phyloP scores from a whole-genome alignment of 1,140 invertebrate genomes.

The Bombus polaris region DNA sequence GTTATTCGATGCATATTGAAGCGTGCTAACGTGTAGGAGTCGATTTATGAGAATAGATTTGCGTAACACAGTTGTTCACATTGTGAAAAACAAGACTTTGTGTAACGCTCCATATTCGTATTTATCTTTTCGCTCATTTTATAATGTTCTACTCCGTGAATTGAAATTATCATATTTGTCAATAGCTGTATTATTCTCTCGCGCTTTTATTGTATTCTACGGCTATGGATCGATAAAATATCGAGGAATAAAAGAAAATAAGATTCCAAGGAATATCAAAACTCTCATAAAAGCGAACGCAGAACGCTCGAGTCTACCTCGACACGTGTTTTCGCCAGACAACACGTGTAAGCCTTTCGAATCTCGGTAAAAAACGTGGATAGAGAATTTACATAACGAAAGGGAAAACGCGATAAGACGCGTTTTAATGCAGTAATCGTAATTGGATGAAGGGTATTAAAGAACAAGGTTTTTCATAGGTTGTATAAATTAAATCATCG shows the following conservation, averaged over 20 bases:
- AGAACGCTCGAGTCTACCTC: no score
- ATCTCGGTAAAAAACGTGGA: neutral
- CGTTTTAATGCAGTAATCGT: constrained; percentile 1
- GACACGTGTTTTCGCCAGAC: neutral
- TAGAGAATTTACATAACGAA: constrained; percentile 34
- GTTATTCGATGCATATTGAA: neutral
- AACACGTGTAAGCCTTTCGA: neutral
- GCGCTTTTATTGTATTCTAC: no score
- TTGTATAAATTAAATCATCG: constrained; percentile 39
- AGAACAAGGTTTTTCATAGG: constrained; percentile 29
- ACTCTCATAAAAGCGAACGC: no score
- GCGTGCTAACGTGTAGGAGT: neutral
- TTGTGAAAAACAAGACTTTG: neutral
- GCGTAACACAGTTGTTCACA: neutral
- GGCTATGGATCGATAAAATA: no score
- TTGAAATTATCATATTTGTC: no score
- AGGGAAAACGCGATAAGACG: neutral
- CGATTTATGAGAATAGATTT: constrained; percentile 17
- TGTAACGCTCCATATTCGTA: neutral
- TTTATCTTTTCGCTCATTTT: neutral
- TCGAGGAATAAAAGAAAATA: no score
- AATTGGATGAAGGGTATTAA: constrained; percentile 30
- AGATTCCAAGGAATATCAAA: no score
- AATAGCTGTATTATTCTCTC: no score
- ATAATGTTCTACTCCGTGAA: neutral